Evolutionary conservation across 30 jellyfish, hydroid and myxozoan genomes (phyloP), one percentile per base, ranked within the genome.

Genomic region (Clytia hemisphaerica): DNA sequence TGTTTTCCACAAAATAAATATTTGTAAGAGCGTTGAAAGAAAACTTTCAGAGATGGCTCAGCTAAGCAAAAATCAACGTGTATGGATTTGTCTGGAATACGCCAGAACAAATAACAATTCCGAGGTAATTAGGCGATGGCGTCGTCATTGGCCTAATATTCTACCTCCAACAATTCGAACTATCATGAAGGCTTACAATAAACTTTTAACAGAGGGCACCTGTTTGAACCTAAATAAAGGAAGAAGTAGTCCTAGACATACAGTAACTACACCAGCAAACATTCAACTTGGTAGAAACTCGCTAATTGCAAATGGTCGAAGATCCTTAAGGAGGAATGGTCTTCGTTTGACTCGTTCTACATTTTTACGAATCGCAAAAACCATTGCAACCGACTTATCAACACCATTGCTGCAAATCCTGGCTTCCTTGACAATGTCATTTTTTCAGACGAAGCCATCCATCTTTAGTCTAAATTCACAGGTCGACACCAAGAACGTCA

Each of bases 281-380:
- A 3, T 51, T 12, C 37, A 51, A 25, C 15, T n/a, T n/a, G 66
- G 24, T 34, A n/a, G 66, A 21, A 18, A 51, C 18, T 51, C 7
- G 15, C 66, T 51, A 2, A 51, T 1, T 51, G 66, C 24, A 16
- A 37, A 51, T 51, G 66, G 66, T 2, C 28, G 4, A 7, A 51
- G 28, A 2, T 21, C 37, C 24, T 51, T 37, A 51, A 51, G 66
- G 66, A 16, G 66, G 9, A 51, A 51, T 51, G 66, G 66, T n/a
- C 66, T 51, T 12, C 37, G 66, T 51, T 37, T 51, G 26, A 21
- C 66, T 9, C 66, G 9, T 34, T 21, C 37, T 37, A 21, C 32
- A 12, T 51, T 9, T 51, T 34, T 51, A 25, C 66, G 66, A 18
- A 51, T 51, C 28, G 24, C 32, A 12, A 51, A 22, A 51, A 37